A percentile compares a stretch with the other conserved stretches of the same genome.
phyloP scores from a whole-genome alignment of 2,888 invertebrate species.

The Sicus ferrugineus region DNA sequence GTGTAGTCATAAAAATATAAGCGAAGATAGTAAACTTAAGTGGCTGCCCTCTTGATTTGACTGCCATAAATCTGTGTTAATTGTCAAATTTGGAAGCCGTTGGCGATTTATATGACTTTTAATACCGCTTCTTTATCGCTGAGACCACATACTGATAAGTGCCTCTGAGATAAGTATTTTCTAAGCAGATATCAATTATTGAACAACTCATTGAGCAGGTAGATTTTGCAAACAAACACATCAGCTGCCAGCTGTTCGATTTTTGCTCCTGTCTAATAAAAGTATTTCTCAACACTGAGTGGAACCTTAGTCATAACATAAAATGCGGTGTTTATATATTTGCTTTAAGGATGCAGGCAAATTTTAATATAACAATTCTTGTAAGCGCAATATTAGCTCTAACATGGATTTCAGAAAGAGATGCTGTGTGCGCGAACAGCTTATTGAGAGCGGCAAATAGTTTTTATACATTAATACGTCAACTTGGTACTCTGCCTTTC shows the following conservation, averaged over 20 bases:
- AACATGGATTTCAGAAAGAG: not conserved
- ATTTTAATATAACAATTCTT: conserved; percentile 36
- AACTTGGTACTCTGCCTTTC: conserved; percentile 49
- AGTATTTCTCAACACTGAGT: not conserved
- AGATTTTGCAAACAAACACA: conserved; percentile 8
- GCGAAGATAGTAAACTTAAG: too few species aligned
- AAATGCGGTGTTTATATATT: too few species aligned
- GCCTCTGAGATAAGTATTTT: conserved; percentile 8
- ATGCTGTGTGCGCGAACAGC: conserved; percentile 25
- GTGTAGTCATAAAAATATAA: too few species aligned
- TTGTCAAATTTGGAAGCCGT: too few species aligned
- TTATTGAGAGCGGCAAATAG: conserved; percentile 35
- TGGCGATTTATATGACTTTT: not conserved
- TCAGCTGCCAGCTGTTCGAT: not conserved
- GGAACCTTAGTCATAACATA: not conserved
- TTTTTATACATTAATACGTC: conserved; percentile 38
- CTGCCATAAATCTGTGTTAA: too few species aligned
- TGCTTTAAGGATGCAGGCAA: not conserved
- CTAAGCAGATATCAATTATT: conserved; percentile 25
- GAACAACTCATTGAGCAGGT: conserved; percentile 2
- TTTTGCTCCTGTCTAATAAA: not conserved
- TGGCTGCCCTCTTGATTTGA: too few species aligned
- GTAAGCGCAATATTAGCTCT: conserved; percentile 16
- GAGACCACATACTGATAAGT: conserved; percentile 5
- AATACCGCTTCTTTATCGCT: conserved; percentile 12